These are phyloP conservation scores for Urocitellus parryii DNA, from an alignment of 2,113 vertebrate genomes.

Conservation along the genomic window DNA sequence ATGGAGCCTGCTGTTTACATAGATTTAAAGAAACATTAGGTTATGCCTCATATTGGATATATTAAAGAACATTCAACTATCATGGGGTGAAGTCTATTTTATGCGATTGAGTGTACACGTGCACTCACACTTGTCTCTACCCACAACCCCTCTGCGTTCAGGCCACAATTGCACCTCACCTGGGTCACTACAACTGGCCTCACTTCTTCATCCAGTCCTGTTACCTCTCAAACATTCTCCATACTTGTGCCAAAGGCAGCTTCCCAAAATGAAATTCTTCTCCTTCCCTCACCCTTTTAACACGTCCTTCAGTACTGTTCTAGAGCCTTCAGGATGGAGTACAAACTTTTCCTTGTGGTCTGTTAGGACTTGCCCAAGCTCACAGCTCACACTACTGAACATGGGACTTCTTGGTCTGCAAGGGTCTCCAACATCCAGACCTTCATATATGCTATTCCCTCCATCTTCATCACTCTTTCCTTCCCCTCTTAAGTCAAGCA, in stretches of 20 bases:
- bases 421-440: background rate
- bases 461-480: background rate
- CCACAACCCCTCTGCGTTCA: background rate
- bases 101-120: fast-evolving
- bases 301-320: background rate
- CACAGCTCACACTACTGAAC: background rate
- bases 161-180: background rate
- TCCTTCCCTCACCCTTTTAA: background rate
- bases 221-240: background rate
- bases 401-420: background rate
- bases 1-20: background rate
- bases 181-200: background rate
- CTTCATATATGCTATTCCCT: background rate
- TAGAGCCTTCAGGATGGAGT: background rate
- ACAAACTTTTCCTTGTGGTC: background rate
- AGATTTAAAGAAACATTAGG: background rate
- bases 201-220: background rate
- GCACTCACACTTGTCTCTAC: background rate
- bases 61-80: background rate
- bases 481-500: background rate
- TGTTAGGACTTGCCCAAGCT: background rate
- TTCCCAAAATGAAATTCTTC: background rate
- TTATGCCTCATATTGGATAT: background rate
- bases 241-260: background rate
- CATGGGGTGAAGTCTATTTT: background rate